These are phyloP conservation scores for Rhinichthys klamathensis DNA, from an alignment of 2,113 vertebrate species.

Conservation along the genomic window DNA sequence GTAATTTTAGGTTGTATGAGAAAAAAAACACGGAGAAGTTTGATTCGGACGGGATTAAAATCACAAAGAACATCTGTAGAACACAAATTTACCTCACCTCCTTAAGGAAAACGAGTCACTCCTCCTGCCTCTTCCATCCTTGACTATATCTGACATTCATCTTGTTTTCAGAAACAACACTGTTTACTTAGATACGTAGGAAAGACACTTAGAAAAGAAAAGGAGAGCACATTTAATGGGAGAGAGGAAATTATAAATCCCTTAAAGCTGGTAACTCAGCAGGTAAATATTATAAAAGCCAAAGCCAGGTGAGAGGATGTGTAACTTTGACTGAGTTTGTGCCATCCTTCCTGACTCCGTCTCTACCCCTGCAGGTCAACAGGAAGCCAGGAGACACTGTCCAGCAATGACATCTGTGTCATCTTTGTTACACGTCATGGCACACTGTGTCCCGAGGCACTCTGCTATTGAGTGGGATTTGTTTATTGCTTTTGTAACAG, in stretches of 20 bases:
- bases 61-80: not conserved
- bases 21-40: not conserved
- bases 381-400: slow-evolving; percentile 43
- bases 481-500: slow-evolving; percentile 30
- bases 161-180: slow-evolving; percentile 16
- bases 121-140: slow-evolving; percentile 61
- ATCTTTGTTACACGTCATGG: slow-evolving; percentile 19
- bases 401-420: slow-evolving; percentile 25
- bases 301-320: slow-evolving; percentile 15
- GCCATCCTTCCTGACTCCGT: slow-evolving; percentile 1
- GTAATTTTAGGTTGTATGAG: not conserved
- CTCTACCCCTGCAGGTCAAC: slow-evolving; percentile 4
- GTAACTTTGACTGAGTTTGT: slow-evolving; percentile 37
- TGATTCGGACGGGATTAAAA: not conserved
- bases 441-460: not conserved
- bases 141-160: slow-evolving; percentile 42
- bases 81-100: not conserved
- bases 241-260: slow-evolving; percentile 47
- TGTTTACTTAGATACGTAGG: slow-evolving; percentile 39
- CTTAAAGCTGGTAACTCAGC: slow-evolving; percentile 43
- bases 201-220: slow-evolving; percentile 30
- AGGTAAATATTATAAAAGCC: slow-evolving; percentile 47
- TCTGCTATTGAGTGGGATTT: slow-evolving; percentile 21
- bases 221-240: slow-evolving; percentile 34
- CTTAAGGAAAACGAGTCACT: not conserved